A percentile compares a stretch with the other conserved stretches of the same genome.
These are phyloP conservation scores for Matsumyia berberina DNA, from an alignment of 2,888 invertebrate species.

Conservation along the genomic window DNA sequence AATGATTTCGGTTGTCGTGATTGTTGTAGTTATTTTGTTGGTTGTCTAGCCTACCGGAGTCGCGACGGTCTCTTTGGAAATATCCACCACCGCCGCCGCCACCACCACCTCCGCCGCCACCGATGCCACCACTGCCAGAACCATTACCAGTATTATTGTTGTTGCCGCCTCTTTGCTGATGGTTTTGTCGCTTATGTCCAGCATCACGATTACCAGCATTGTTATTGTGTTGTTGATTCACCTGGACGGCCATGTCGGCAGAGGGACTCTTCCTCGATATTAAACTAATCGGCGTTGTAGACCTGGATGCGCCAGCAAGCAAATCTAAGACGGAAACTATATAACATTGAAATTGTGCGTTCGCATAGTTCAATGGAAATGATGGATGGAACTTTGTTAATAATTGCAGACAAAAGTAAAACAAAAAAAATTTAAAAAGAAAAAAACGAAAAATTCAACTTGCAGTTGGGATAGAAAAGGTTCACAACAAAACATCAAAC, in stretches of 20 bases:
- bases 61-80: slow-evolving; percentile 83
- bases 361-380: slow-evolving; percentile 33
- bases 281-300: slow-evolving; percentile 91
- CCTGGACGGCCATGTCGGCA: slow-evolving; percentile 93
- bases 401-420: slow-evolving; percentile 32
- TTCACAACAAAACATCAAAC: slow-evolving; percentile 29
- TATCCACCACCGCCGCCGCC: slow-evolving; percentile 79
- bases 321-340: slow-evolving; percentile 85
- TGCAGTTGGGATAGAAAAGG: background rate
- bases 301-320: slow-evolving; percentile 88
- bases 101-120: slow-evolving; percentile 77
- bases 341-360: slow-evolving; percentile 64
- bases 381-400: background rate
- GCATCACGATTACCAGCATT: slow-evolving; percentile 84
- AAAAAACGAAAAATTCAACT: background rate
- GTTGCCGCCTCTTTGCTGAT: slow-evolving; percentile 78
- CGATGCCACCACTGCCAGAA: slow-evolving; percentile 56
- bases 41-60: slow-evolving; percentile 82
- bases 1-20: slow-evolving; percentile 80
- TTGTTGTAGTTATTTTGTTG: slow-evolving; percentile 80
- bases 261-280: slow-evolving; percentile 93
- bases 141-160: slow-evolving; percentile 78
- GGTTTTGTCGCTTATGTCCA: slow-evolving; percentile 80
- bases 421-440: background rate
- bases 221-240: slow-evolving; percentile 81